phyloP scores from a whole-genome alignment of 2,113 vertebrate genomes.

The Lampris incognitus region DNA sequence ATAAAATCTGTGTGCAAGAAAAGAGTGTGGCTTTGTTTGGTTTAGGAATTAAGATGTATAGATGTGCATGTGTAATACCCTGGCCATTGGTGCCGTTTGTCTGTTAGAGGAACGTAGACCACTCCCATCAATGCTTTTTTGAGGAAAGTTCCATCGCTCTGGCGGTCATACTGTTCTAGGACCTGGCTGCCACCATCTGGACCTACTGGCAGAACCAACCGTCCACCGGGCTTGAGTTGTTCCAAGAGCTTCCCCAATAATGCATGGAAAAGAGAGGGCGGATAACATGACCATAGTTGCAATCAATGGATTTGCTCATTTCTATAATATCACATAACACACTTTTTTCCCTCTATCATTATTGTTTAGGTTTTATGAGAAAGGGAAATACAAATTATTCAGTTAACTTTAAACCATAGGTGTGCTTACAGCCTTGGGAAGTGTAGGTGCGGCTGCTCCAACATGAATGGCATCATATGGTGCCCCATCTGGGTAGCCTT shows the following conservation, averaged over 20 bases:
- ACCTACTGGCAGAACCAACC: constrained; percentile 89
- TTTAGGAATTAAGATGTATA: neutral
- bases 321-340: too few species aligned
- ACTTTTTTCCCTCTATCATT: too few species aligned
- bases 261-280: neutral
- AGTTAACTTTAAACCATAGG: neutral
- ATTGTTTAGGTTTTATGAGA: neutral
- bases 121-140: constrained; percentile 91
- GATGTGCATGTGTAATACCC: constrained; percentile 76
- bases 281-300: too few species aligned
- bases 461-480: constrained; percentile 93
- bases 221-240: constrained; percentile 90
- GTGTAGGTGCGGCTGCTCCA: constrained; percentile 86
- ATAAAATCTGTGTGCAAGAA: neutral
- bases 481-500: constrained; percentile 86
- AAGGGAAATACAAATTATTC: neutral
- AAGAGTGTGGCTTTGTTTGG: neutral
- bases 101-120: constrained; percentile 90
- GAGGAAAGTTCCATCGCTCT: constrained; percentile 84
- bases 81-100: constrained; percentile 88
- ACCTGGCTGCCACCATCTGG: constrained; percentile 87
- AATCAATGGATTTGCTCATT: neutral
- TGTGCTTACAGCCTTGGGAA: constrained; percentile 86
- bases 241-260: constrained; percentile 83
- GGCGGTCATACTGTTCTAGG: constrained; percentile 91